Base-by-base conservation (phyloP, 2,113 vertebrate species). In the Lathamus discolor region DNA sequence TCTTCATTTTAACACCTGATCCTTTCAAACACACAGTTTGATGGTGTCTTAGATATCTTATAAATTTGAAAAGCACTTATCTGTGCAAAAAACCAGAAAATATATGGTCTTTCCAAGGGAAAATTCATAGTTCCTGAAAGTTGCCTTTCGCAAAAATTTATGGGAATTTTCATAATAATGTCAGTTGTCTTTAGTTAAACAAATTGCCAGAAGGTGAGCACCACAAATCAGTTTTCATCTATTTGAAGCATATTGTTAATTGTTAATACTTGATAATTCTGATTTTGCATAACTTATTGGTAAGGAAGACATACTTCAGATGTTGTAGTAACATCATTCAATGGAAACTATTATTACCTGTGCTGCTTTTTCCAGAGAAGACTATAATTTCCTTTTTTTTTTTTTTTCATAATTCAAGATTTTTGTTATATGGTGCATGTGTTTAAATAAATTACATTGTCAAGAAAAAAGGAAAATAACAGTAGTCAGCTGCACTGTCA, bases 211-310 rank as follows among this genome's bases (percentile, higher is more conserved):
- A 92, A 74, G 19, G 16, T 79, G 61, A 85, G 61, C n/a, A 92
- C 29, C 66, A 55, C 70, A 13, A 70, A 92, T 54, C 2, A 55
- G 46, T 92, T 96, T 95, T 83, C 63, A 76, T 80, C 80, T 83
- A 17, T 95, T 83, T 95, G 73, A 92, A 93, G 57, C 74, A 35
- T 55, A 27, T 13, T 41, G 44, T 92, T 95, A 93, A 96, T 95
- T 88, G 69, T 69, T 55, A 35, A 46, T 83, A 94, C 46, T 83
- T n/a, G 13, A 84, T 31, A 95, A 89, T 69, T 41, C 25, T 72
- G 51, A 49, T 78, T 86, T 62, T 55, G 39, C 12, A 13, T 91
- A 14, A 14, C 39, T 88, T n/a, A 72, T 41, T 86, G 64, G 39
- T 33, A 55, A 91, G 24, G 16, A 79, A 59, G 35, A 55, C 16